phyloP scores from a whole-genome alignment of 2,797 vertebrate species.

The Myotis pilosus region DNA sequence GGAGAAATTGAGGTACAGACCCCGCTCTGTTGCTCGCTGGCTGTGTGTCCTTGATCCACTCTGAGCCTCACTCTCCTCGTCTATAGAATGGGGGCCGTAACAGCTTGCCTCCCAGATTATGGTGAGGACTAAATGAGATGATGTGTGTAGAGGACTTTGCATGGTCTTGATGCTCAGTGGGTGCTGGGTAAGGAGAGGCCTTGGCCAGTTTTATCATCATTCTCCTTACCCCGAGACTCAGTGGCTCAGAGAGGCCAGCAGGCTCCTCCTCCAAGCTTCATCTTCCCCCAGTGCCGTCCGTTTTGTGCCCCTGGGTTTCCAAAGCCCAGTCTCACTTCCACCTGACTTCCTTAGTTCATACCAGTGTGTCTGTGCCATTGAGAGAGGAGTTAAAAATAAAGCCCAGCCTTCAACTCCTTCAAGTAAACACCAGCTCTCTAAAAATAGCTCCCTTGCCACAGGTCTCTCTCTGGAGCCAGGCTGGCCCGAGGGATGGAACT shows the following conservation, averaged over 20 bases:
- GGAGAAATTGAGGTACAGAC: neutral
- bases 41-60: neutral
- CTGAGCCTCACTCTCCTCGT: neutral
- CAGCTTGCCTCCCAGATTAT: neutral
- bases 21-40: neutral
- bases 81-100: neutral
- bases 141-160: neutral
- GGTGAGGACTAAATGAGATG: neutral
- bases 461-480: constrained; percentile 17
- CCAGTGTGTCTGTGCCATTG: neutral
- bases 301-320: neutral
- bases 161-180: accelerated
- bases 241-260: neutral
- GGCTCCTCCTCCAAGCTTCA: neutral
- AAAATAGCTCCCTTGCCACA: constrained; percentile 54
- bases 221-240: neutral
- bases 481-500: neutral
- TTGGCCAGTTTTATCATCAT: neutral
- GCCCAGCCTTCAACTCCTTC: constrained; percentile 45
- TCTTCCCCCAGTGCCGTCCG: accelerated
- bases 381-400: constrained; percentile 72
- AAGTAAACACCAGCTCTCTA: constrained; percentile 68
- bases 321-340: constrained; percentile 42
- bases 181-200: neutral
- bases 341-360: constrained; percentile 39